Evolutionary conservation across 2,113 vertebrate species (phyloP), one percentile per base, ranked within the genome.

Genomic region (Tetraodon nigroviridis): DNA sequence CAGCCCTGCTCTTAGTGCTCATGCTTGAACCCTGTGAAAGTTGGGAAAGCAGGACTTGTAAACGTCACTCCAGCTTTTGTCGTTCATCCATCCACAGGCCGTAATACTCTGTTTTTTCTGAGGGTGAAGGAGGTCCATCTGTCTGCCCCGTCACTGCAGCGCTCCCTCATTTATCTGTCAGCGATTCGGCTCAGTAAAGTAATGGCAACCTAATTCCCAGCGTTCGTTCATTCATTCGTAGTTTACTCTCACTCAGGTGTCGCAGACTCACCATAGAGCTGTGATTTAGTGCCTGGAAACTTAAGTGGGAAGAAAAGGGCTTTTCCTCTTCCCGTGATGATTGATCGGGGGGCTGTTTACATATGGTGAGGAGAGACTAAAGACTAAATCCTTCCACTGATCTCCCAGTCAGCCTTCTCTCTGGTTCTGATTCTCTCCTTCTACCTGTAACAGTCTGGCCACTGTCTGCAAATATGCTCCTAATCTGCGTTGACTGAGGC

Each of bases 141-240:
- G 81, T 85, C 81, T 83, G 63, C 81, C 67, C 75, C 44, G 17
- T 63, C 76, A 66, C 53, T 14, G 13, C 63, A 57, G 64, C 82
- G 76, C 81, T 80, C 82, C 83, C 76, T 71, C 83, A 79, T 84
- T 79, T 79, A 69, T 87, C 76, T 65, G 75, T 83, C 80, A 68
- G 73, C 62, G 73, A 75, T 69, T 77, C 22, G 53, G 62, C 80
- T 66, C 71, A 40, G 68, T 61, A 77, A 79, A 57, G 80, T 79
- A 73, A 74, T 71, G 32, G 77, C 73, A 71, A 65, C 70, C 75
- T 79, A 71, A 78, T 83, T 82, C 79, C 73, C 18, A 12, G 52
- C 56, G 44, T 76, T 80, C 76, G 47, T 76, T 37, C 32, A 37
- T 12, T 69, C 55, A 21, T 65, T 69, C 7, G 5, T 17, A 13